Conservation (phyloP, 2,888 invertebrate genomes). For the Lobophora halterata region DNA sequence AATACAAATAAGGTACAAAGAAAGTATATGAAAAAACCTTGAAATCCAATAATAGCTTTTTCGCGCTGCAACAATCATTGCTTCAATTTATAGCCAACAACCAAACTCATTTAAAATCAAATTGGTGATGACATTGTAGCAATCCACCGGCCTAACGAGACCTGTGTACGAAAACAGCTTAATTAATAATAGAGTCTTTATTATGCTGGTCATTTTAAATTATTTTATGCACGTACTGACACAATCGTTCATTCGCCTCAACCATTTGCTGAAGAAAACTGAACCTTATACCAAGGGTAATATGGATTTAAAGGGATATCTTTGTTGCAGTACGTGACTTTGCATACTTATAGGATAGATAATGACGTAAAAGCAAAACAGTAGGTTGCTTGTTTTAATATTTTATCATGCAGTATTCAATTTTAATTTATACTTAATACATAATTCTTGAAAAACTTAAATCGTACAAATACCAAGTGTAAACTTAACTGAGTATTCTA, state of each 20-base stretch:
- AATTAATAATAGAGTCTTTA: conserved; percentile 29
- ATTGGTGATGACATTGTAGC: conserved; percentile 47
- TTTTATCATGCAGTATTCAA: conserved; percentile 16
- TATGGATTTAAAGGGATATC: conserved; percentile 23
- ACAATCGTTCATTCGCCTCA: conserved; percentile 62
- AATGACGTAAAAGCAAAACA: conserved; percentile 37
- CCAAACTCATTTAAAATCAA: conserved; percentile 45
- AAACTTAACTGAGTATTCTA: no score
- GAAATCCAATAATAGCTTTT: no score
- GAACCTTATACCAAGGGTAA: conserved; percentile 9
- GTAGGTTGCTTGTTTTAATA: conserved; percentile 39
- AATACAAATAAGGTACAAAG: no score
- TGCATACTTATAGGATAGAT: conserved; percentile 42
- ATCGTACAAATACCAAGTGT: no score
- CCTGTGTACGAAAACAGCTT: conserved; percentile 21
- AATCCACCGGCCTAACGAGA: conserved; percentile 31
- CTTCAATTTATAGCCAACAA: conserved; percentile 23
- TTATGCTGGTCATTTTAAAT: conserved; percentile 37
- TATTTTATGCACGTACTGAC: conserved; percentile 55
- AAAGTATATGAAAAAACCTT: conserved; percentile 9
- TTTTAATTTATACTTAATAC: conserved; percentile 7
- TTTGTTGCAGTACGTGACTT: conserved; percentile 37
- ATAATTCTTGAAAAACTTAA: no score
- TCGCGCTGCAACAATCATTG: conserved; percentile 12
- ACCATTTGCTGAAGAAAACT: conserved; percentile 26